Percentiles rank a stretch among this genome's conserved stretches.
These are phyloP conservation scores for Drosophila algonquin DNA, from an alignment of 2,888 invertebrate genomes.

Conservation along the genomic window DNA sequence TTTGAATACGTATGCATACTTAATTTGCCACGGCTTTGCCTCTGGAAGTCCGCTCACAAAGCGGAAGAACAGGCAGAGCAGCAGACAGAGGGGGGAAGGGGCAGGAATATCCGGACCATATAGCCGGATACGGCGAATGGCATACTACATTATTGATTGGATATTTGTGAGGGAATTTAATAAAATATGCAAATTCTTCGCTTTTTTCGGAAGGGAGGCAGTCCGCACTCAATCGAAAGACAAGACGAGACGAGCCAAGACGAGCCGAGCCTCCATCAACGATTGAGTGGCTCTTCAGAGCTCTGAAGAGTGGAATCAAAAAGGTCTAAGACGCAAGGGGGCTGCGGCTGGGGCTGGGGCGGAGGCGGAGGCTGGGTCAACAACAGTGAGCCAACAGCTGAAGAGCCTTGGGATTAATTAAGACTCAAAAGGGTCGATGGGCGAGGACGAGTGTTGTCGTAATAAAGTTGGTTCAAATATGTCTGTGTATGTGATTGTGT, in stretches of 20 bases:
- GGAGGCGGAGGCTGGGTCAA: not conserved
- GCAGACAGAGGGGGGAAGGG: not conserved
- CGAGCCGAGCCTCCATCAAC: slow-evolving; percentile 33
- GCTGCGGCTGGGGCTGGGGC: not conserved
- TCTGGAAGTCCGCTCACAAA: slow-evolving; percentile 40
- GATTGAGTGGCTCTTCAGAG: slow-evolving; percentile 42
- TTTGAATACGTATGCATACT: slow-evolving; percentile 80
- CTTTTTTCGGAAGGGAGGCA: slow-evolving; percentile 35
- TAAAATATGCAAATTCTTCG: slow-evolving; percentile 77
- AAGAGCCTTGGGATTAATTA: slow-evolving; percentile 40
- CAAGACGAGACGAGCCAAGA: slow-evolving; percentile 30
- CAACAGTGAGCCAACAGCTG: slow-evolving; percentile 2
- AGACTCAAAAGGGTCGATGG: slow-evolving; percentile 25
- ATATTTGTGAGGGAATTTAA: slow-evolving; percentile 77
- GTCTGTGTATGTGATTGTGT: not conserved
- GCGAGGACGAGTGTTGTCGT: not conserved
- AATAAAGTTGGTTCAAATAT: slow-evolving; percentile 9
- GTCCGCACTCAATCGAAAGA: slow-evolving; percentile 57
- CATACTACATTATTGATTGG: slow-evolving; percentile 78
- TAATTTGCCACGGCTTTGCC: slow-evolving; percentile 69
- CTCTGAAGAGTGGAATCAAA: slow-evolving; percentile 26
- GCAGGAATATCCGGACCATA: slow-evolving; percentile 2
- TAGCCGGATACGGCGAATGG: slow-evolving; percentile 58
- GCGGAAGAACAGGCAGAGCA: not conserved
- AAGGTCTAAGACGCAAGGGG: slow-evolving; percentile 17